These are phyloP conservation scores for Drosophila gunungcola DNA, from an alignment of 1,140 invertebrate species.

Conservation along the genomic window DNA sequence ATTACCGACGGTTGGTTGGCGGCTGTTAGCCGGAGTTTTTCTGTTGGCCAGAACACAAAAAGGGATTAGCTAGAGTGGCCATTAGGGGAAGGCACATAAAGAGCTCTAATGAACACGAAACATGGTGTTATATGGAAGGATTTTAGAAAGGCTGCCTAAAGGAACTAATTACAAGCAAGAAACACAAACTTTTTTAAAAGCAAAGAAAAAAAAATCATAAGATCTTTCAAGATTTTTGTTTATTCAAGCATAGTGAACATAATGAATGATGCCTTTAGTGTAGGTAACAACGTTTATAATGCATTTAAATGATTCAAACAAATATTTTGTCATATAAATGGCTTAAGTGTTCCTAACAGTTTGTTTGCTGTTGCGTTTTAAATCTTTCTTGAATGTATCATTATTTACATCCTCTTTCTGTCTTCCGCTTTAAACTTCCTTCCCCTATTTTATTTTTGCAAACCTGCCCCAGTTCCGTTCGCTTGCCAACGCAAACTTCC, in stretches of 20 bases:
- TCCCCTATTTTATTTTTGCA: background rate
- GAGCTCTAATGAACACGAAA: background rate
- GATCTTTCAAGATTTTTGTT: too few species aligned
- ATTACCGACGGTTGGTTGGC: constrained; percentile 16
- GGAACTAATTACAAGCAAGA: constrained; percentile 9
- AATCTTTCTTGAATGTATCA: constrained; percentile 2
- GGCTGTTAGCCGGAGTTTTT: constrained; percentile 1
- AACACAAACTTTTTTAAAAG: background rate
- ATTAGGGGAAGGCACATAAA: constrained; percentile 16
- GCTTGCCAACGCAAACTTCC: constrained; percentile 10
- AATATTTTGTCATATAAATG: too few species aligned
- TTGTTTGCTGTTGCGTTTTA: too few species aligned
- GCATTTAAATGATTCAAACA: too few species aligned
- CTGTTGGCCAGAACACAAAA: constrained; percentile 10
- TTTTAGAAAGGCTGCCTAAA: background rate
- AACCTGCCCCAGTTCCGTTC: constrained; percentile 10
- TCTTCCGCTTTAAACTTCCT: background rate
- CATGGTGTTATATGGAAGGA: background rate
- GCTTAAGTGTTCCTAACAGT: too few species aligned
- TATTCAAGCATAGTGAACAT: too few species aligned
- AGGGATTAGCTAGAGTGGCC: constrained; percentile 23
- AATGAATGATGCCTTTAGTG: too few species aligned
- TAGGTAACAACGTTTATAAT: too few species aligned
- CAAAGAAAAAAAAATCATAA: too few species aligned
- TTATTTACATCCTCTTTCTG: constrained; percentile 6